phyloP scores from a whole-genome alignment of 2,888 invertebrate species.

The Seira sanloemensis region DNA sequence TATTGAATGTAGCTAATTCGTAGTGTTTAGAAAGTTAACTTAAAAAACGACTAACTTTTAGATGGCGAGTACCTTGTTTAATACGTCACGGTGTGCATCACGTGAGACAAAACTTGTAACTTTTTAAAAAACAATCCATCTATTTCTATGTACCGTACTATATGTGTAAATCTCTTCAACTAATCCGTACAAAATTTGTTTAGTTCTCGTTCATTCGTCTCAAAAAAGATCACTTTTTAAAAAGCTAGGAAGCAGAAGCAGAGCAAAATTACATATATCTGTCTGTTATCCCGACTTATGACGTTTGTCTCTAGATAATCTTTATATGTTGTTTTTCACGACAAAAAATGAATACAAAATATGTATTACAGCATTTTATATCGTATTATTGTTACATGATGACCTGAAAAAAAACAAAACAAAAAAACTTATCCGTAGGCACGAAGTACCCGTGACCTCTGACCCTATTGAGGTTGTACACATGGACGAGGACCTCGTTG shows the following conservation, averaged over 20 bases:
- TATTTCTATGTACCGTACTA: too few species aligned
- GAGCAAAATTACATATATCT: not conserved
- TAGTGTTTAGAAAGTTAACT: too few species aligned
- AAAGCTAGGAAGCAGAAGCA: too few species aligned
- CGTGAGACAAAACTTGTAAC: not conserved
- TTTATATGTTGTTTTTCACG: not conserved
- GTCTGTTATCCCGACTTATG: not conserved
- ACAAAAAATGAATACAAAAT: not conserved
- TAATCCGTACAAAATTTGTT: not conserved
- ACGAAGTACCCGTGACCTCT: constrained; percentile 99
- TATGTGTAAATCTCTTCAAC: too few species aligned
- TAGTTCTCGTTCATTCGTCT: not conserved
- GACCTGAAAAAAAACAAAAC: constrained; percentile 28
- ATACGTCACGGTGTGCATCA: not conserved
- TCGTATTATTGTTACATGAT: constrained; percentile 26
- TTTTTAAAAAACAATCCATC: not conserved
- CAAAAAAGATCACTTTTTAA: not conserved
- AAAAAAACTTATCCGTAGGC: constrained; percentile 81
- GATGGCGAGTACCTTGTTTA: not conserved
- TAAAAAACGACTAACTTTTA: not conserved
- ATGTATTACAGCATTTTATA: not conserved
- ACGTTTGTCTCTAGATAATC: not conserved
- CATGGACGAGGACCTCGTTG: constrained; percentile 99
- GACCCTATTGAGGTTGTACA: constrained; percentile 97
- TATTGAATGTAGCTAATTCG: too few species aligned